phyloP scores from a whole-genome alignment of 2,113 vertebrate species.

The Lepus americanus region DNA sequence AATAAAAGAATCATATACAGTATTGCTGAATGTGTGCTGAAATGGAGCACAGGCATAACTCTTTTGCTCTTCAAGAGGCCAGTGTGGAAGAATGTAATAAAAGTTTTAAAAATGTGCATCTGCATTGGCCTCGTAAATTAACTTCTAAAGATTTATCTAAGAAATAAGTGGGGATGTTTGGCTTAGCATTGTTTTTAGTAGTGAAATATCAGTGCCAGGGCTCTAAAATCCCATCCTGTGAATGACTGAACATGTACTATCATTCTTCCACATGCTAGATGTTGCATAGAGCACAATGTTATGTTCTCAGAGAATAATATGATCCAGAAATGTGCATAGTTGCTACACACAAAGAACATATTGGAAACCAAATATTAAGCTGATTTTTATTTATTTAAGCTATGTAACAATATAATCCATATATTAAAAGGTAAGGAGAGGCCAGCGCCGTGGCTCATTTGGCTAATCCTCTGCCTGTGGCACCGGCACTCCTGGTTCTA shows the following conservation, averaged over 20 bases:
- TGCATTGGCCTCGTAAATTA: background rate
- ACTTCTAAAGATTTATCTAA: conserved; percentile 42
- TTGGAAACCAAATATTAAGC: background rate
- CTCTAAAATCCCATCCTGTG: conserved; percentile 16
- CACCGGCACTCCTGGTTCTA: too few species aligned
- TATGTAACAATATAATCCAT: background rate
- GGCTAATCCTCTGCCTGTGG: too few species aligned
- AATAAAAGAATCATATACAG: background rate
- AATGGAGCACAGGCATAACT: background rate
- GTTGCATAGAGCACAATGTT: background rate
- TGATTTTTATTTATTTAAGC: conserved; percentile 56
- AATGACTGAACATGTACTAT: background rate
- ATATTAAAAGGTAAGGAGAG: conserved; percentile 35
- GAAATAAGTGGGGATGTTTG: conserved; percentile 39
- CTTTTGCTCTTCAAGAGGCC: background rate
- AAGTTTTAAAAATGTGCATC: conserved; percentile 28
- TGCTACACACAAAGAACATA: background rate
- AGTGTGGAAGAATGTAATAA: conserved; percentile 7
- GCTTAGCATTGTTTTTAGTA: conserved; percentile 13
- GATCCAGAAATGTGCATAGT: background rate
- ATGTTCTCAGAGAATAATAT: background rate
- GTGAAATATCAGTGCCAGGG: background rate
- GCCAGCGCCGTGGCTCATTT: too few species aligned
- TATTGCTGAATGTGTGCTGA: background rate
- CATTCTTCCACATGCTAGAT: background rate